Percentiles rank a stretch among this genome's conserved stretches.
These are phyloP conservation scores for Pristionchus arcanus DNA, from an alignment of 2,888 invertebrate species.

Conservation along the genomic window DNA sequence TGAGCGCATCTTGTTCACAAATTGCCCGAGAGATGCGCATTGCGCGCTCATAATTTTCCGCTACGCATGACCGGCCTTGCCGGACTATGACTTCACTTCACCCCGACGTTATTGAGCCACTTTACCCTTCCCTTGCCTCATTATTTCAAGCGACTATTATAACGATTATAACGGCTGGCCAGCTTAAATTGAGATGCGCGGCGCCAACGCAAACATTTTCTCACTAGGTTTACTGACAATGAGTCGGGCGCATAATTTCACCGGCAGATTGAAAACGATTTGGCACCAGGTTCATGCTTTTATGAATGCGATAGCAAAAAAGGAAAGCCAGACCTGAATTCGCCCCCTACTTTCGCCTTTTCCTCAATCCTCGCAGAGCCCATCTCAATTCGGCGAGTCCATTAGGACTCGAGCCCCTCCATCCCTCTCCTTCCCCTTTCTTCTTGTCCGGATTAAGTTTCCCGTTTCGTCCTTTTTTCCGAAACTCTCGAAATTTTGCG, in stretches of 20 bases:
- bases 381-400: neutral
- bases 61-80: neutral
- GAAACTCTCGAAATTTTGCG: neutral
- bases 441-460: conserved; percentile 32
- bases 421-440: neutral
- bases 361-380: neutral
- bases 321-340: neutral
- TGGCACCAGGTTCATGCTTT: no score
- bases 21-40: neutral
- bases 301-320: no score
- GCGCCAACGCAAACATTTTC: neutral
- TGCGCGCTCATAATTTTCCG: neutral
- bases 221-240: neutral
- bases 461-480: neutral
- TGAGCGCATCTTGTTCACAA: neutral
- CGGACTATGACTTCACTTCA: neutral
- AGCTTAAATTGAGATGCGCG: neutral
- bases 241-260: no score
- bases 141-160: neutral
- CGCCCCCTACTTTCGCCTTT: neutral
- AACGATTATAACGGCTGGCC: neutral
- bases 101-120: neutral
- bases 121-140: neutral
- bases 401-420: no score
- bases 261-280: no score